These are phyloP conservation scores for Polietes domitor DNA, from an alignment of 2,888 invertebrate genomes.

Conservation along the genomic window DNA sequence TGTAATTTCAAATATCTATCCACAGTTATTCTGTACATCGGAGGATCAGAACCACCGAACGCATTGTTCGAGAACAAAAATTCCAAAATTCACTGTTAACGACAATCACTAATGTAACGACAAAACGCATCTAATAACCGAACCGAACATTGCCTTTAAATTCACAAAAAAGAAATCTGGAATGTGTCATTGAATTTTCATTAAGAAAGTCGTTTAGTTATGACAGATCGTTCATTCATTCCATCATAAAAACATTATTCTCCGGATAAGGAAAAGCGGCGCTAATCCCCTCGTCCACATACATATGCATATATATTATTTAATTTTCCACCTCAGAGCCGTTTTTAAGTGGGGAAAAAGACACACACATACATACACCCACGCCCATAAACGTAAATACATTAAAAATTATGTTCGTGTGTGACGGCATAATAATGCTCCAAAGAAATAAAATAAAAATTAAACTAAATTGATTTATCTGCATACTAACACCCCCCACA, in stretches of 20 bases:
- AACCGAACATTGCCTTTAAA: background rate
- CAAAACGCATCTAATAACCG: too few species aligned
- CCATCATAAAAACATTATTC: background rate
- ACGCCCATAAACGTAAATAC: conserved; percentile 30
- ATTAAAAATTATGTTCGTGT: conserved; percentile 35
- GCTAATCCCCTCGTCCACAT: conserved; percentile 16
- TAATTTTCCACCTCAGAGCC: background rate
- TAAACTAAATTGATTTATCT: conserved; percentile 65
- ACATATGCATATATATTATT: conserved; percentile 11
- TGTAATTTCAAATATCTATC: too few species aligned
- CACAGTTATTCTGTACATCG: too few species aligned
- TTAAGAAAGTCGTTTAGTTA: background rate
- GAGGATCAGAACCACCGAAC: too few species aligned
- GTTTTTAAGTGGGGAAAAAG: background rate
- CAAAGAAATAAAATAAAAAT: conserved; percentile 58
- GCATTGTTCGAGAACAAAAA: too few species aligned
- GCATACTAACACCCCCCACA: conserved; percentile 29
- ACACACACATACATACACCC: background rate
- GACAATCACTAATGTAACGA: too few species aligned
- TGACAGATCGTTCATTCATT: background rate
- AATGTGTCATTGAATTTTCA: conserved; percentile 9
- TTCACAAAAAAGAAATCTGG: background rate
- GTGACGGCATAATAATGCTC: conserved; percentile 54
- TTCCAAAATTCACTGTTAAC: too few species aligned
- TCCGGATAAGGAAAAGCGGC: background rate